A percentile compares a stretch with the other conserved stretches of the same genome.
These are phyloP conservation scores for Phoeniculus purpureus DNA, from an alignment of 2,797 vertebrate genomes.

Conservation along the genomic window DNA sequence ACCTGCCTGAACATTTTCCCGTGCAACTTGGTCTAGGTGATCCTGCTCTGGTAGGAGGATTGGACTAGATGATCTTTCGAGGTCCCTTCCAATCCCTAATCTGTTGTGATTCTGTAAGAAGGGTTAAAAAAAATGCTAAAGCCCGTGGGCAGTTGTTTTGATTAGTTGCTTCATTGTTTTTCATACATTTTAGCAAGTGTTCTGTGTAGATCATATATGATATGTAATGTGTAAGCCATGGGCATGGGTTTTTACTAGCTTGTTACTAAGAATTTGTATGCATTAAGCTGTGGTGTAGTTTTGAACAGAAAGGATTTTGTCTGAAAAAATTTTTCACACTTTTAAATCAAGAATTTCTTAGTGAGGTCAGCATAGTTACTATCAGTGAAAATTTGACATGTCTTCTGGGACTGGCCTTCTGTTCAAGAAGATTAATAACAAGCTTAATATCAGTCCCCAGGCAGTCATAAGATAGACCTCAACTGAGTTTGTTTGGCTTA, in stretches of 20 bases:
- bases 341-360: not conserved
- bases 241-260: not conserved
- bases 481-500: not conserved
- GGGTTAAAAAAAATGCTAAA: conserved; percentile 2
- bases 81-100: too few relatives aligned
- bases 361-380: not conserved
- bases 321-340: not conserved
- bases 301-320: not conserved
- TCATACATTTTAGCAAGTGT: not conserved
- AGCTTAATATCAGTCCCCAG: not conserved
- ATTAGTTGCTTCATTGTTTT: not conserved
- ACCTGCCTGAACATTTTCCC: too few relatives aligned
- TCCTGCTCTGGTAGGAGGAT: too few relatives aligned
- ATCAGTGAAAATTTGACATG: not conserved
- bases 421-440: not conserved
- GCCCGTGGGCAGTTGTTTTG: not conserved
- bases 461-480: not conserved
- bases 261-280: not conserved
- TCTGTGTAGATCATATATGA: not conserved
- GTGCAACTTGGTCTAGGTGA: too few relatives aligned
- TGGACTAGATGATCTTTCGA: too few relatives aligned
- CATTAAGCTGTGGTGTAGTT: not conserved
- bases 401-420: not conserved
- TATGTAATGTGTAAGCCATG: not conserved
- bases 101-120: not conserved